These are phyloP conservation scores for Labeo calbasu DNA, from an alignment of 2,797 vertebrate genomes.

Conservation along the genomic window DNA sequence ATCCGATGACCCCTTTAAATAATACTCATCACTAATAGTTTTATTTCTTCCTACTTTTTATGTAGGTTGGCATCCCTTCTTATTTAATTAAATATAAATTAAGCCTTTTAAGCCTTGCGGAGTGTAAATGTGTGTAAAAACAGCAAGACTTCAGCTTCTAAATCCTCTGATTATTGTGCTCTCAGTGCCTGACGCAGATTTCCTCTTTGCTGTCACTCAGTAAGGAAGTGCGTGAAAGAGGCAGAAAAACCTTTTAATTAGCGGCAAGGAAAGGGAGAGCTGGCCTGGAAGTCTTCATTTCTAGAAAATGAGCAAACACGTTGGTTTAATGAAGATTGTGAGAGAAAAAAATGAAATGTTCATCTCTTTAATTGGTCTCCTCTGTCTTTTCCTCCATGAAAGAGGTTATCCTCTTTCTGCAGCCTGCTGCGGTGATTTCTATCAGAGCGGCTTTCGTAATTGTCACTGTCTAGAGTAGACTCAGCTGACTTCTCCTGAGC, in stretches of 20 bases:
- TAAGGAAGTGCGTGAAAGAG: background rate
- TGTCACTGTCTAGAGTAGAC: slow-evolving; percentile 37
- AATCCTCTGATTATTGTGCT: slow-evolving; percentile 37
- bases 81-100: slow-evolving; percentile 22
- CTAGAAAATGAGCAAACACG: slow-evolving; percentile 17
- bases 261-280: background rate
- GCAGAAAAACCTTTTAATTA: slow-evolving; percentile 23
- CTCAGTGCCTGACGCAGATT: slow-evolving; percentile 6
- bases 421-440: slow-evolving; percentile 18
- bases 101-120: slow-evolving; percentile 20
- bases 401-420: background rate
- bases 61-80: background rate
- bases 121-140: slow-evolving; percentile 28
- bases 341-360: background rate
- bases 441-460: slow-evolving; percentile 38
- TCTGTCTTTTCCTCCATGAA: background rate
- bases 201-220: slow-evolving; percentile 10
- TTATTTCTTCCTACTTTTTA: background rate
- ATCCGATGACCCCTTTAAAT: no score
- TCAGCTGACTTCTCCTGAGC: slow-evolving; percentile 26
- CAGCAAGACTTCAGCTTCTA: slow-evolving; percentile 9
- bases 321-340: background rate
- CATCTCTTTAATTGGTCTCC: slow-evolving; percentile 29
- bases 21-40: background rate
- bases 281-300: slow-evolving; percentile 17